A percentile compares a stretch with the other conserved stretches of the same genome.
phyloP scores from a whole-genome alignment of 2,888 invertebrate genomes.

The Heliconius hortense region DNA sequence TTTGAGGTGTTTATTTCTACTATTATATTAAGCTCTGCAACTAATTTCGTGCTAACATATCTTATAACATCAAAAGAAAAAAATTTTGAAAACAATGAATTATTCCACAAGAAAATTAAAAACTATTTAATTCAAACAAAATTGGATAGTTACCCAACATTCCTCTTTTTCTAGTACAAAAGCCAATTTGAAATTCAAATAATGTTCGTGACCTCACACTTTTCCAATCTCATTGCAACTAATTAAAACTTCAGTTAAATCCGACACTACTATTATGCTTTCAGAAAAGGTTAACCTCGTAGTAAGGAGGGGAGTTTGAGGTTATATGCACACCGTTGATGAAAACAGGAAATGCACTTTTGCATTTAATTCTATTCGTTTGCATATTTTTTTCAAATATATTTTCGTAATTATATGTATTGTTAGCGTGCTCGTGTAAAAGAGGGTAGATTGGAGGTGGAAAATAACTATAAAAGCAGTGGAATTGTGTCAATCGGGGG shows the following conservation, averaged over 20 bases:
- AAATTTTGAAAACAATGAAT: too few relatives aligned
- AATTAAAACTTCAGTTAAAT: constrained; percentile 80
- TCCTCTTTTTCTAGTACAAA: constrained; percentile 33
- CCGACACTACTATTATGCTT: constrained; percentile 77
- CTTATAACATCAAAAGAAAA: too few relatives aligned
- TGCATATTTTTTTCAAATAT: not conserved
- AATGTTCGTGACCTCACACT: constrained; percentile 50
- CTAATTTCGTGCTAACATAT: too few relatives aligned
- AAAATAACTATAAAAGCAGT: too few relatives aligned
- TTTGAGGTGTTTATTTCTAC: not conserved
- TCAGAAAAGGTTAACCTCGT: constrained; percentile 60
- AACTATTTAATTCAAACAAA: constrained; percentile 14
- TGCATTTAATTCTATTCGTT: not conserved
- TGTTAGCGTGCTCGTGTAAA: too few relatives aligned
- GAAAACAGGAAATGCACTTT: not conserved
- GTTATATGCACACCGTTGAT: constrained; percentile 34
- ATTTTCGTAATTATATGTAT: not conserved
- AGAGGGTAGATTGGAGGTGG: too few relatives aligned
- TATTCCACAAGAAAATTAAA: constrained; percentile 1
- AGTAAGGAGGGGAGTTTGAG: constrained; percentile 38
- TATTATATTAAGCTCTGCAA: too few relatives aligned
- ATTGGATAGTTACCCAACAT: constrained; percentile 41
- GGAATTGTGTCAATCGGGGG: too few relatives aligned
- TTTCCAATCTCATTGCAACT: constrained; percentile 74
- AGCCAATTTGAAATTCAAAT: constrained; percentile 60